Percentiles rank a stretch among this genome's conserved stretches.
phyloP scores from a whole-genome alignment of 2,797 vertebrate species.

The Emys orbicularis region DNA sequence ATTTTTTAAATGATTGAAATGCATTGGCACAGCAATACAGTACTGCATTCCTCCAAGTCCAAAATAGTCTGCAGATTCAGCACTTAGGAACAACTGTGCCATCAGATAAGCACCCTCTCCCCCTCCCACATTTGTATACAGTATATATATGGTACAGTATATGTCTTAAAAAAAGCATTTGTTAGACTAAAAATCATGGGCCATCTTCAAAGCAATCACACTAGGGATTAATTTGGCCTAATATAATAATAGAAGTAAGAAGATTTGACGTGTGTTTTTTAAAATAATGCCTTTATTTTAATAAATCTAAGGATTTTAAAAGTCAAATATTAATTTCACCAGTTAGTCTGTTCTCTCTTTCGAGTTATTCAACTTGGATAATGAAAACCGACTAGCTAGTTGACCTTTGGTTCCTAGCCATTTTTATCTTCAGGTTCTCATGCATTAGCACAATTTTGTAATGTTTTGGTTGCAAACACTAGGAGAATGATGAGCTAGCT shows the following conservation, averaged over 20 bases:
- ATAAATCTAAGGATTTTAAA: not conserved
- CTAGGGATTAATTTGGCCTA: not conserved
- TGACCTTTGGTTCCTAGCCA: fast-evolving
- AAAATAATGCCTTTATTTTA: not conserved
- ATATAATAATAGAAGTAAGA: not conserved
- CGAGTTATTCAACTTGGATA: not conserved
- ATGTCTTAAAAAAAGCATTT: not conserved
- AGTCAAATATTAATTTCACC: not conserved
- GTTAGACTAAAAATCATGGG: not conserved
- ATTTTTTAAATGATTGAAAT: not conserved
- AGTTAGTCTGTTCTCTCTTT: not conserved
- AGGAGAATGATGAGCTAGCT: not conserved
- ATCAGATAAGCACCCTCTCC: not conserved
- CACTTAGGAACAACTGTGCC: not conserved
- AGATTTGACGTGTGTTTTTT: not conserved
- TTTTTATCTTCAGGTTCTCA: not conserved
- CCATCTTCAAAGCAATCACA: not conserved
- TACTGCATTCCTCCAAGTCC: not conserved
- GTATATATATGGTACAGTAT: not conserved
- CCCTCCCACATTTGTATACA: not conserved
- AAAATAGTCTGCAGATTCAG: not conserved
- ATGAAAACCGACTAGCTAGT: not conserved
- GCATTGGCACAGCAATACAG: not conserved
- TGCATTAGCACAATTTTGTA: not conserved
- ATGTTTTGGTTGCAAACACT: not conserved